These are phyloP conservation scores for Hydrotaea diabolus DNA, from an alignment of 2,888 invertebrate genomes.

Conservation along the genomic window DNA sequence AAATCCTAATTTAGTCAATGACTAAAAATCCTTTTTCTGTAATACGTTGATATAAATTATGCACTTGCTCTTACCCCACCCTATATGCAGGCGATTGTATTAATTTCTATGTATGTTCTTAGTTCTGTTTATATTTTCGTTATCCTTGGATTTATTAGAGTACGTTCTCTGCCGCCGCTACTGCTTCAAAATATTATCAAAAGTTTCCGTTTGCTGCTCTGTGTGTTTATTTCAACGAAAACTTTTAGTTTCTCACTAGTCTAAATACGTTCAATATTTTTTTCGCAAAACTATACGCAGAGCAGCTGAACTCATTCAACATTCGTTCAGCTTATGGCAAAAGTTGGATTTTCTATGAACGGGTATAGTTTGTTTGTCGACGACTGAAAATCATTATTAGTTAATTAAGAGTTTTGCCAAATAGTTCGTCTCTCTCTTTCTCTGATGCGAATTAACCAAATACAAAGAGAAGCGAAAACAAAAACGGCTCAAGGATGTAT, in stretches of 20 bases:
- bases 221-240: background rate
- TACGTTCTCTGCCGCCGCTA: background rate
- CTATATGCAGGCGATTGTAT: background rate
- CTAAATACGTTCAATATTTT: background rate
- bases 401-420: constrained; percentile 6
- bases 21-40: too few species aligned
- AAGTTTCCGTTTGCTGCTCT: background rate
- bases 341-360: background rate
- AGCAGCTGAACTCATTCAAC: background rate
- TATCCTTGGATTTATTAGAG: background rate
- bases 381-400: constrained; percentile 10
- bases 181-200: background rate
- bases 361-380: background rate
- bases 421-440: background rate
- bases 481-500: background rate
- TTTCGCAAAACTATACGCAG: background rate
- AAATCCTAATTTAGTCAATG: too few species aligned
- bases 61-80: too few species aligned
- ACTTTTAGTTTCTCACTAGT: background rate
- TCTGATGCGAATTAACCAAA: background rate
- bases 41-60: too few species aligned
- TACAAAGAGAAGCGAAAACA: background rate
- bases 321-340: background rate
- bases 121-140: background rate
- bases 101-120: background rate